A percentile compares a stretch with the other conserved stretches of the same genome.
Conservation (phyloP, 1,140 invertebrate species). For the Macrocentrus cingulum region DNA sequence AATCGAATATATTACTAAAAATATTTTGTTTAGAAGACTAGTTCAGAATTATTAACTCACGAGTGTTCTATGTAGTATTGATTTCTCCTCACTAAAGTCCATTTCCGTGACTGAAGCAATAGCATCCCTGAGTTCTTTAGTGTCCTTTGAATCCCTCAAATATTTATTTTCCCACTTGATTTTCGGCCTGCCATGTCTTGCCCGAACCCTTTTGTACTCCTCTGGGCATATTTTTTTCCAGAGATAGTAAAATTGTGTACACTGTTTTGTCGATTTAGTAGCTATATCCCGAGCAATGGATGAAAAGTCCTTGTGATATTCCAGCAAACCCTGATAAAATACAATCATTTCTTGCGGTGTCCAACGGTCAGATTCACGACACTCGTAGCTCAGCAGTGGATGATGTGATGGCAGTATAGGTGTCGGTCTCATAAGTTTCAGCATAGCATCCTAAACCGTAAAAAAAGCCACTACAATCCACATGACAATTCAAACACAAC, state of each 20-base stretch:
- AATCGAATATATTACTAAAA: too few relatives aligned
- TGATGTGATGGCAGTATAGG: constrained; percentile 75
- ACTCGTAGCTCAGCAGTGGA: constrained; percentile 71
- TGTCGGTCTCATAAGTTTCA: constrained; percentile 76
- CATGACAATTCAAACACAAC: too few relatives aligned
- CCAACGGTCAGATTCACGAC: constrained; percentile 80
- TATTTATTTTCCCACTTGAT: constrained; percentile 49
- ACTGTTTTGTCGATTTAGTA: constrained; percentile 89
- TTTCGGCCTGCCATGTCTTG: constrained; percentile 50
- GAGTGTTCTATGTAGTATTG: constrained; percentile 55
- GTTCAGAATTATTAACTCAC: too few relatives aligned
- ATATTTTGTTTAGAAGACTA: not conserved
- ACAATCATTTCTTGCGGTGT: constrained; percentile 80
- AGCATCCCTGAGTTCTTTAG: constrained; percentile 51
- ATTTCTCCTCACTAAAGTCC: constrained; percentile 55
- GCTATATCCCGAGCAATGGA: constrained; percentile 83
- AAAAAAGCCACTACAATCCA: constrained; percentile 12
- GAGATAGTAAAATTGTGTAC: constrained; percentile 96
- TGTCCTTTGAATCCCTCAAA: constrained; percentile 43
- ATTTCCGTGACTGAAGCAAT: constrained; percentile 55
- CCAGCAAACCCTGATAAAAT: constrained; percentile 85
- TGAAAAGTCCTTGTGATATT: constrained; percentile 92
- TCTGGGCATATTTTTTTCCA: constrained; percentile 96
- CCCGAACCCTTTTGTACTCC: constrained; percentile 71
- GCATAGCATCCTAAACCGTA: constrained; percentile 71